A percentile compares a stretch with the other conserved stretches of the same genome.
Evolutionary conservation across 2,113 vertebrate species (phyloP).

Genomic region (Isichthys henryi): DNA sequence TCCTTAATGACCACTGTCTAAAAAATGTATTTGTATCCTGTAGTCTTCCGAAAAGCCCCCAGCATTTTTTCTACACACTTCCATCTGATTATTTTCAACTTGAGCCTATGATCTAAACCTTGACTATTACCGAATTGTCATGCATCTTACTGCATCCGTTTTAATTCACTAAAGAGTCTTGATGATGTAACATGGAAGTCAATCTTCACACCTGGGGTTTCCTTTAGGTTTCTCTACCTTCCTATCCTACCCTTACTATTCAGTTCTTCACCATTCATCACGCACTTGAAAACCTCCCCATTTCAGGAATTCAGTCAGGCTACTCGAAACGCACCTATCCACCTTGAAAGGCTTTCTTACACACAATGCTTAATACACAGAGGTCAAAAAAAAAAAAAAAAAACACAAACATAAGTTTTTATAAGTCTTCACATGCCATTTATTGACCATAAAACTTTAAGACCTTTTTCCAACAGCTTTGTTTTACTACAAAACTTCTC

Average conservation of each 20-base stretch:
- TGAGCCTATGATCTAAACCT: neutral
- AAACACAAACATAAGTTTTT: neutral
- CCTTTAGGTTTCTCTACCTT: neutral
- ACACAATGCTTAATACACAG: neutral
- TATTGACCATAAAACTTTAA: conserved; percentile 30
- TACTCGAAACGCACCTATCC: neutral
- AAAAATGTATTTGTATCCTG: neutral
- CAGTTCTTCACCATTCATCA: neutral
- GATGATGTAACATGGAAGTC: neutral
- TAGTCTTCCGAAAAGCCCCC: neutral
- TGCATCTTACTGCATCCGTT: neutral
- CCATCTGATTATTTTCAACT: neutral
- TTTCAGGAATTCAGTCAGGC: neutral
- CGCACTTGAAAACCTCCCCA: neutral
- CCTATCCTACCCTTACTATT: neutral
- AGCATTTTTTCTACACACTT: neutral
- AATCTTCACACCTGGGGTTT: neutral
- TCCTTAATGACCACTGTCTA: neutral
- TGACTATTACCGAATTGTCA: neutral
- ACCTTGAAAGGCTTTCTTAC: neutral
- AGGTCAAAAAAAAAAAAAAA: neutral
- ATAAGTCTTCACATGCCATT: conserved; percentile 23
- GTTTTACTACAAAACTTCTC: conserved; percentile 20
- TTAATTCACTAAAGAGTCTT: neutral
- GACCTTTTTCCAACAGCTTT: conserved; percentile 14